These are phyloP conservation scores for Cathartes aura DNA, from an alignment of 2,113 vertebrate species.

Conservation along the genomic window DNA sequence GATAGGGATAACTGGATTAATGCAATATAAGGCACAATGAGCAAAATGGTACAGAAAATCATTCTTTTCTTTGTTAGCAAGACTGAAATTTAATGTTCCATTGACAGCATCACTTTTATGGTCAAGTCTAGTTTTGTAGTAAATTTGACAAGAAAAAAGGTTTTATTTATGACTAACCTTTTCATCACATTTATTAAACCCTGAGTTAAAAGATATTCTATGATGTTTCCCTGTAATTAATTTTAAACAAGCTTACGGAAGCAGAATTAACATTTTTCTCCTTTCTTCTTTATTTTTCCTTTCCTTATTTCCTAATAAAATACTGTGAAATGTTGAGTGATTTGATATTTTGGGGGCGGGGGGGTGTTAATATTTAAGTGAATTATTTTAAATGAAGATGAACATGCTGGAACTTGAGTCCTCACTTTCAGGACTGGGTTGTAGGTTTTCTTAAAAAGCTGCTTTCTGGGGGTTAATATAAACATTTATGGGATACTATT, in stretches of 20 bases:
- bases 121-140: background rate
- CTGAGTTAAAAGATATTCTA: background rate
- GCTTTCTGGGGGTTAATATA: background rate
- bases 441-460: background rate
- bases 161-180: background rate
- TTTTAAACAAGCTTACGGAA: background rate
- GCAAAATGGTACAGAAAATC: background rate
- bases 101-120: background rate
- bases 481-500: background rate
- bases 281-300: background rate
- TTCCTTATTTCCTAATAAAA: too few species aligned
- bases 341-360: background rate
- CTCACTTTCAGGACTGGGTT: background rate
- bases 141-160: background rate
- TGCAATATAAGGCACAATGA: background rate
- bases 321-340: background rate
- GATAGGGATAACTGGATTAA: background rate
- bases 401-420: background rate
- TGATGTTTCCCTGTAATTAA: background rate
- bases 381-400: background rate
- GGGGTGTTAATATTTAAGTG: background rate
- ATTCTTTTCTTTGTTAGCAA: background rate
- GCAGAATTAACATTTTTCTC: background rate
- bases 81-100: constrained; percentile 7
- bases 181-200: background rate